phyloP scores from a whole-genome alignment of 2,113 vertebrate genomes.

The Entosphenus tridentatus region DNA sequence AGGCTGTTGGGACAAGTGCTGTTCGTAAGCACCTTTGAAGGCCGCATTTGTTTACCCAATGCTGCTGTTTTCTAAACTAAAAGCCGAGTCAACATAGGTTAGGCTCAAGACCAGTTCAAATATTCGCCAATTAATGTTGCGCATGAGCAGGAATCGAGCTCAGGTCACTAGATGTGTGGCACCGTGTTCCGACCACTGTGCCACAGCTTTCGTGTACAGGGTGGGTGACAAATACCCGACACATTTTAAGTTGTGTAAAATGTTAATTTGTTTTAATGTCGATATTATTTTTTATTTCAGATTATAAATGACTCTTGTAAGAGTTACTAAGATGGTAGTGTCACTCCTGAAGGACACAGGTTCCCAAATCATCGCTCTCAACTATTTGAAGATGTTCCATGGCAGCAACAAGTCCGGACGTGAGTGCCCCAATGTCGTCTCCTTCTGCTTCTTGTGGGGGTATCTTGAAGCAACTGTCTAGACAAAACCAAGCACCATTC shows the following conservation, averaged over 20 bases:
- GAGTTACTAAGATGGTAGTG: background rate
- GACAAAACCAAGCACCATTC: background rate
- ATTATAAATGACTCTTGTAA: constrained; percentile 1
- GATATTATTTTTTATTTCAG: constrained; percentile 1
- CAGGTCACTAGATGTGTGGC: no score
- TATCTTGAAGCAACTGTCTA: background rate
- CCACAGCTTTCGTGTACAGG: background rate
- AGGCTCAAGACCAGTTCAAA: no score
- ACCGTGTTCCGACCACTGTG: no score
- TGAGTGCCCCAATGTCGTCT: background rate
- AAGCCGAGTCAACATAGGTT: no score
- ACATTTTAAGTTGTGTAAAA: background rate
- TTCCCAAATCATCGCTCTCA: background rate
- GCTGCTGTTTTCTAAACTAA: no score
- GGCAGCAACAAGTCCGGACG: background rate
- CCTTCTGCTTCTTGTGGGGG: background rate
- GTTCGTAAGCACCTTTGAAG: no score
- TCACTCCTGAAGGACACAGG: constrained; percentile 2
- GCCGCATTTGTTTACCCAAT: no score
- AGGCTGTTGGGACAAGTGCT: no score
- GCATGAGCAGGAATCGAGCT: no score
- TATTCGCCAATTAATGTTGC: no score
- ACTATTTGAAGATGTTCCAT: background rate
- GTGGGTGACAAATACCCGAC: background rate
- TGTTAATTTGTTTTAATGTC: background rate